Evolutionary conservation across 2,888 invertebrate species (phyloP).

Genomic region (Polydrusus pterygomalis): DNA sequence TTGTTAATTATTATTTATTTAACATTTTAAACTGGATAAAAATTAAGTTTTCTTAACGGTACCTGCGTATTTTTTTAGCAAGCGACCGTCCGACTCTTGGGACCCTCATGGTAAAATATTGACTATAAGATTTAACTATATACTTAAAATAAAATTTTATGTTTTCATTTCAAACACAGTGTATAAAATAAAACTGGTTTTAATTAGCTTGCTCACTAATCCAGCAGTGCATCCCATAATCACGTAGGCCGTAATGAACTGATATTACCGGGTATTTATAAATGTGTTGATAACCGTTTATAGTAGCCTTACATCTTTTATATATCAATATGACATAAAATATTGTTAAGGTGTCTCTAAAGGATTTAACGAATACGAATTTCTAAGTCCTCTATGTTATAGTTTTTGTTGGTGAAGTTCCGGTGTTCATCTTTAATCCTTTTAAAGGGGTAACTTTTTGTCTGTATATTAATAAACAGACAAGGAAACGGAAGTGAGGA

Average conservation of each 20-base stretch:
- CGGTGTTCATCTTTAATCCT: constrained; percentile 4
- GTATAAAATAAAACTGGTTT: constrained; percentile 16
- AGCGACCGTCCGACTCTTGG: no score
- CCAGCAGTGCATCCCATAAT: constrained; percentile 8
- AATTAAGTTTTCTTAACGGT: no score
- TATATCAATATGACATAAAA: constrained; percentile 4
- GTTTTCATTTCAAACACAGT: neutral
- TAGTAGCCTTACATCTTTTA: constrained; percentile 19
- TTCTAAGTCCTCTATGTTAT: neutral
- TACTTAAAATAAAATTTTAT: no score
- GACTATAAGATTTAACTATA: no score
- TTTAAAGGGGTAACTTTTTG: constrained; percentile 22
- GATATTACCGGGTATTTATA: constrained; percentile 25
- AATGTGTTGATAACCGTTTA: constrained; percentile 20
- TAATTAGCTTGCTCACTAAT: constrained; percentile 29
- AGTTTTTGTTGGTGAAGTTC: constrained; percentile 16
- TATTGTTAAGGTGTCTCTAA: neutral
- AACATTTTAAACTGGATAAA: no score
- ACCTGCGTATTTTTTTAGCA: no score
- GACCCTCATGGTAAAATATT: no score
- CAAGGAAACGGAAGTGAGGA: constrained; percentile 30
- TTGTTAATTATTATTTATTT: no score
- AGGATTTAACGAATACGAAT: constrained; percentile 14
- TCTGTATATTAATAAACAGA: constrained; percentile 11
- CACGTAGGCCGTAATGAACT: constrained; percentile 27